Base-by-base conservation (phyloP, 2,113 vertebrate genomes). In the Amia ocellicauda region DNA sequence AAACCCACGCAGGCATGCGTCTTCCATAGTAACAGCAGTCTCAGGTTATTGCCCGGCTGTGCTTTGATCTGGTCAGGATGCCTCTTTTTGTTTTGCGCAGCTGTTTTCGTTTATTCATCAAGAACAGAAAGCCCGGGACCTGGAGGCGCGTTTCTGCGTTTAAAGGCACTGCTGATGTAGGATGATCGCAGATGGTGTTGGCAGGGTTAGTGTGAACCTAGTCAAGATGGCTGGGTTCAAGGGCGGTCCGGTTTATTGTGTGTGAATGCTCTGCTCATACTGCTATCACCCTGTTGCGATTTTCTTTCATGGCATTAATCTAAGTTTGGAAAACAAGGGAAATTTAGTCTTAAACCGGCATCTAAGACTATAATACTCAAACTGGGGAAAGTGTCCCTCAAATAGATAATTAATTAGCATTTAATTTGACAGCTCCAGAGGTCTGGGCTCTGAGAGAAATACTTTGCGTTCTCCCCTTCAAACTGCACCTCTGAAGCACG, bases 151-250 rank as follows among this genome's bases (percentile, higher is more conserved):
- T 55, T 73, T 19, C 42, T 68, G 63, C 62, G 45, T 65, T 68
- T 59, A 64, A 26, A 55, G 41, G 42, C 50, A 69, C 40, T 43
- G 67, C 28, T 28, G 57, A 58, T 65, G 55, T 60, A 62, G 8
- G 63, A 63, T 47, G 42, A 67, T 45, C 59, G 63, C 20, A 70
- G 28, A 71, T 56, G 60, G 26, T 66, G 60, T 66, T 76, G 72
- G 77, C 74, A 72, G 49, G 9, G 26, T 55, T 73, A 74, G 74
- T 66, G 68, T 69, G 54, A 36, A 19, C 50, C 62, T 62, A 65
- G 13, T 74, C 51, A 54, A 42, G 27, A 50, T 0, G 64, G 68
- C 75, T 70, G 64, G 60, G 68, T 71, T 54, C 56, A 61, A 69
- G 73, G 76, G 71, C 74, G 69, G 66, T 64, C 26, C 55, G 58